Evolutionary conservation across 1,140 invertebrate genomes (phyloP).

Genomic region (Anastatus disparis): DNA sequence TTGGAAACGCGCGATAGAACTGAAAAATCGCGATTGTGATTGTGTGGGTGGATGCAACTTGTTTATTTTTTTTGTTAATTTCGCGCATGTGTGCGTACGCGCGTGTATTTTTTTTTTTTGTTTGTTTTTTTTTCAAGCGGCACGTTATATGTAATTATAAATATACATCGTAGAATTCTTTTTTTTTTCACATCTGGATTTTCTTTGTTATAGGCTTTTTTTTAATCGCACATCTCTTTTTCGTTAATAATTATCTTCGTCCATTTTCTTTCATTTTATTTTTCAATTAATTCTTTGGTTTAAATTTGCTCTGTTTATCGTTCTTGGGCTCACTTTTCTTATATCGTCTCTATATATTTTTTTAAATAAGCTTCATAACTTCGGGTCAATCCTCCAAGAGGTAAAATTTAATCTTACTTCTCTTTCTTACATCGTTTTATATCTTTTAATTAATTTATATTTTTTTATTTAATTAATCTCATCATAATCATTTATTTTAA

Average conservation of each 20-base stretch:
- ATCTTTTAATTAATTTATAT: not conserved
- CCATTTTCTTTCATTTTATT: not conserved
- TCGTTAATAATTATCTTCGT: too few relatives aligned
- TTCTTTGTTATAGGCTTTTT: slow-evolving; percentile 3
- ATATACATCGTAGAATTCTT: slow-evolving; percentile 43
- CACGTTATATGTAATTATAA: slow-evolving; percentile 54
- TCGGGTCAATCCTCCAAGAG: not conserved
- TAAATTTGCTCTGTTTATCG: not conserved
- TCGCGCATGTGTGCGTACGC: slow-evolving; percentile 23
- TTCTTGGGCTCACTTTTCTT: not conserved
- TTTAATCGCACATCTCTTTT: not conserved
- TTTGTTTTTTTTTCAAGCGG: slow-evolving; percentile 47
- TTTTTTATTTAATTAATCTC: not conserved
- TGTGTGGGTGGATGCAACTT: too few relatives aligned
- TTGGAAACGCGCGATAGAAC: too few relatives aligned
- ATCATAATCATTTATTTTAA: slow-evolving; percentile 11
- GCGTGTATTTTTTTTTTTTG: slow-evolving; percentile 21
- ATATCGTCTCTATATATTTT: not conserved
- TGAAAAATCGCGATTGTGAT: too few relatives aligned
- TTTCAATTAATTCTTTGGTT: slow-evolving; percentile 6
- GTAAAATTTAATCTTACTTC: slow-evolving; percentile 25
- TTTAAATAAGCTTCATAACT: not conserved
- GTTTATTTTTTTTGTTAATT: too few relatives aligned
- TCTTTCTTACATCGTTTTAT: not conserved
- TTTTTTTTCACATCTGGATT: not conserved